Percentiles rank a stretch among this genome's conserved stretches.
Conservation (phyloP, 2,113 vertebrate species). For the Hystrix brachyura region DNA sequence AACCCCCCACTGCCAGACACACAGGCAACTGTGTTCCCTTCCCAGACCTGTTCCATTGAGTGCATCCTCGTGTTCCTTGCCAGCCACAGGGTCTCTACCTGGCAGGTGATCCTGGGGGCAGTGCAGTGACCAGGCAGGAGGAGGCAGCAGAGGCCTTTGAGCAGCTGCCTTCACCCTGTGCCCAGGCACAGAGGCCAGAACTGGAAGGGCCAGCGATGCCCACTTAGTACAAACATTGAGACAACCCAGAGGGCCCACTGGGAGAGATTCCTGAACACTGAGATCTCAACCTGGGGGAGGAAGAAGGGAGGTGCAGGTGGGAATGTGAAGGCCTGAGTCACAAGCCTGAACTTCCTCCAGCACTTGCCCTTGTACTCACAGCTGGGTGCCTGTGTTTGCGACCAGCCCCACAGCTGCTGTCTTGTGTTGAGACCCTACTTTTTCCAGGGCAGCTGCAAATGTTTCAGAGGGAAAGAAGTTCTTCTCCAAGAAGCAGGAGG, state of each 20-base stretch:
- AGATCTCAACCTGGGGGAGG: not conserved
- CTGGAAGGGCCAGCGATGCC: not conserved
- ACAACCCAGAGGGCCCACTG: not conserved
- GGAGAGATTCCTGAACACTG: not conserved
- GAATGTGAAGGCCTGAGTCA: not conserved
- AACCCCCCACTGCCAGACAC: not conserved
- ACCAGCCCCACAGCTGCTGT: not conserved
- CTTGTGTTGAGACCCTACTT: rapidly evolving
- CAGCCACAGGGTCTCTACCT: not conserved
- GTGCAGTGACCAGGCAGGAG: too few species aligned
- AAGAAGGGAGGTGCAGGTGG: rapidly evolving
- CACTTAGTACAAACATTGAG: not conserved
- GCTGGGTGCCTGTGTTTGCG: not conserved
- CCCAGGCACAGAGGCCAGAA: not conserved
- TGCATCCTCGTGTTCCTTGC: not conserved
- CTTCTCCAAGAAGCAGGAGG: not conserved
- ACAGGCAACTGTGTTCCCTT: not conserved
- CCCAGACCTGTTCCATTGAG: not conserved
- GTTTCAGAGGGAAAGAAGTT: not conserved
- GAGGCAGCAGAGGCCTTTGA: too few species aligned
- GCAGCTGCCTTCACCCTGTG: not conserved
- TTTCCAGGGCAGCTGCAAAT: too few species aligned
- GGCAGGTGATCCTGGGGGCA: too few species aligned
- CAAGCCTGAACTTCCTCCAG: rapidly evolving
- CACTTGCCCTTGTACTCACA: rapidly evolving